Evolutionary conservation across 53 echinoderm and acorn worm genomes (phyloP), one percentile per base, ranked within the genome.

Genomic region (Luidia sarsii): DNA sequence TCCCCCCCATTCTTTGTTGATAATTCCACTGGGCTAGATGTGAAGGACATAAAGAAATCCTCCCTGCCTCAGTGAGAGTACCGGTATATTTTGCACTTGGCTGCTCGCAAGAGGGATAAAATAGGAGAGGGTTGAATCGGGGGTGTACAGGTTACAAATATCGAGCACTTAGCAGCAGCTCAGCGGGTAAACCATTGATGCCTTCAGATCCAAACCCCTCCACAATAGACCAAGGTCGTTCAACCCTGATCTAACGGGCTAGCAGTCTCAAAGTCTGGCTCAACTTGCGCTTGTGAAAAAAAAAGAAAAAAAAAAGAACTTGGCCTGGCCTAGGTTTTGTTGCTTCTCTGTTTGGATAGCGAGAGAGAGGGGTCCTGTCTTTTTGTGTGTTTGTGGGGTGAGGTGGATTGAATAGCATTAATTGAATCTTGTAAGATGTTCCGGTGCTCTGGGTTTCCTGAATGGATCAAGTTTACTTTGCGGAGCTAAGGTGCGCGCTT

Each of bases 91-190:
- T 60, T 61, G 37, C 20, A 46, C 45, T 50, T 75, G 75, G 59
- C 59, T 75, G 45, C 75, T 43, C 59, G 33, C 57, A 75, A 57
- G 41, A 74, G 68, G 49, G 25, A 68, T 22, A 53, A 23, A 32
- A 33, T 61, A 15, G 33, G 64, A 7, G 28, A 23, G 24, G 28
- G n/a, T 30, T 57, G 74, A 56, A 57, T 74, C 39, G 46, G 57
- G 74, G 39, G 74, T 74, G 57, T 38, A 39, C 41, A 37, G 28
- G 57, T 15, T 46, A 46, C 46, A 46, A n/a, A n/a, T n/a, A n/a
- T n/a, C n/a, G n/a, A 46, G 74, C 57, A 39, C 37, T 57, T 74
- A 74, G 74, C 38, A 74, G 33, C 74, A 74, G 56, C 74, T 57
- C 74, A 23, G 39, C 41, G 57, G 37, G 74, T 36, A 18, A 16